Conservation (phyloP, 2,113 vertebrate genomes). For the Murina feae region DNA sequence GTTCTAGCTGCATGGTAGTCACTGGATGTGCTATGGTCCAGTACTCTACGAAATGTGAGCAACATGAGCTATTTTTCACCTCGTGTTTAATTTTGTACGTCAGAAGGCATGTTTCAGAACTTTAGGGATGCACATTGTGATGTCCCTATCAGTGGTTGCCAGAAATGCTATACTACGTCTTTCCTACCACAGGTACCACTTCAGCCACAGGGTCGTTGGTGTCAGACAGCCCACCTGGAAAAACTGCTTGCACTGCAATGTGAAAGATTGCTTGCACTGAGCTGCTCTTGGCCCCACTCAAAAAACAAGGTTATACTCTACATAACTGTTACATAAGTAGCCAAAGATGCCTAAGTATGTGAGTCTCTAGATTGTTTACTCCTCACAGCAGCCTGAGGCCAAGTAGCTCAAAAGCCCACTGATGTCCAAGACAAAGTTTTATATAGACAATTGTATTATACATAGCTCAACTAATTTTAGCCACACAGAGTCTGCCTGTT, state of each 20-base stretch:
- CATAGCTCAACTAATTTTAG: background rate
- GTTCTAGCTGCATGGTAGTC: background rate
- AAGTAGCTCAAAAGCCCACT: background rate
- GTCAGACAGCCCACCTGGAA: background rate
- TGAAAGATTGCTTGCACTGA: no score
- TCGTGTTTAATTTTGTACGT: background rate
- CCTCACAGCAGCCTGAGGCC: background rate
- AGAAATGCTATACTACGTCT: background rate
- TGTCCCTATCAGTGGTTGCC: background rate
- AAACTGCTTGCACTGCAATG: background rate
- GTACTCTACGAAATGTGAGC: background rate
- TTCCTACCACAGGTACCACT: background rate
- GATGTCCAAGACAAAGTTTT: background rate
- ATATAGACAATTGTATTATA: background rate
- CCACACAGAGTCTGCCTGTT: background rate
- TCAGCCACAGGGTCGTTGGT: background rate
- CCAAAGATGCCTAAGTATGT: background rate
- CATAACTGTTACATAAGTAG: background rate
- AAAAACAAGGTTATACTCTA: background rate
- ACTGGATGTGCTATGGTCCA: background rate
- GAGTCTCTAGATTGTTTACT: background rate
- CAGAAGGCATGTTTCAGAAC: background rate
- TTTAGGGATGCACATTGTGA: background rate
- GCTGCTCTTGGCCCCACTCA: background rate
- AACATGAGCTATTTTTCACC: background rate